These are phyloP conservation scores for Tachysurus vachellii DNA, from an alignment of 2,113 vertebrate species.

Conservation along the genomic window DNA sequence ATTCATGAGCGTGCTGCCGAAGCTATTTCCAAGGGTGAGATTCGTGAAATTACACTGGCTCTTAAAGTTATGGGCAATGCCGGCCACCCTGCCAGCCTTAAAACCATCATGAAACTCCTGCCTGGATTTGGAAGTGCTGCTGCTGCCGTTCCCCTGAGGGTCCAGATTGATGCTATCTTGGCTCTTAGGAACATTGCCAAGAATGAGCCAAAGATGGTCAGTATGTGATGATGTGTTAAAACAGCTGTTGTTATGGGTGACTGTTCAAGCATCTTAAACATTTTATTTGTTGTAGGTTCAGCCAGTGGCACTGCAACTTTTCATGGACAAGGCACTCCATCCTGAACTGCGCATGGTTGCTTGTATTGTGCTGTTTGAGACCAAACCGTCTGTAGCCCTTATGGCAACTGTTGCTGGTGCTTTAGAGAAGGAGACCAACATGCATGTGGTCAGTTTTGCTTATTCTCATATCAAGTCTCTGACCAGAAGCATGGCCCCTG, in stretches of 20 bases:
- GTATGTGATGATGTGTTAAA: conserved; percentile 23
- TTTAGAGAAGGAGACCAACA: conserved; percentile 71
- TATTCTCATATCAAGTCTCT: conserved; percentile 83
- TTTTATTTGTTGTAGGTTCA: conserved; percentile 72
- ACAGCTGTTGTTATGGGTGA: neutral
- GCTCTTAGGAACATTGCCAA: conserved; percentile 79
- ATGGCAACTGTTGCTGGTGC: conserved; percentile 72
- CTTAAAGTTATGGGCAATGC: conserved; percentile 83
- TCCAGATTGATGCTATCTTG: conserved; percentile 77
- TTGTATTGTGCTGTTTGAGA: conserved; percentile 79
- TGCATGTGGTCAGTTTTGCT: conserved; percentile 80
- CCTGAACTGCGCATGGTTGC: conserved; percentile 78
- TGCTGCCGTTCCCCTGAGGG: conserved; percentile 61
- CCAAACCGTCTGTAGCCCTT: conserved; percentile 72
- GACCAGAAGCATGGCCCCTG: conserved; percentile 68
- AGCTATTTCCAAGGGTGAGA: conserved; percentile 65
- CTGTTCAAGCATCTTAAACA: neutral
- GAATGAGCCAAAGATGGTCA: conserved; percentile 76
- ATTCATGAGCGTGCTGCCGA: conserved; percentile 74
- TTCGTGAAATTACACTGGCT: conserved; percentile 70
- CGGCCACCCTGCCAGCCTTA: conserved; percentile 77
- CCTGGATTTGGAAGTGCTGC: conserved; percentile 71
- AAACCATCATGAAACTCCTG: conserved; percentile 76
- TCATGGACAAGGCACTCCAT: conserved; percentile 71
- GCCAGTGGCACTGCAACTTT: conserved; percentile 74